These are phyloP conservation scores for Trissoscelio sp. DNA, from an alignment of 2,888 invertebrate species.

Conservation along the genomic window DNA sequence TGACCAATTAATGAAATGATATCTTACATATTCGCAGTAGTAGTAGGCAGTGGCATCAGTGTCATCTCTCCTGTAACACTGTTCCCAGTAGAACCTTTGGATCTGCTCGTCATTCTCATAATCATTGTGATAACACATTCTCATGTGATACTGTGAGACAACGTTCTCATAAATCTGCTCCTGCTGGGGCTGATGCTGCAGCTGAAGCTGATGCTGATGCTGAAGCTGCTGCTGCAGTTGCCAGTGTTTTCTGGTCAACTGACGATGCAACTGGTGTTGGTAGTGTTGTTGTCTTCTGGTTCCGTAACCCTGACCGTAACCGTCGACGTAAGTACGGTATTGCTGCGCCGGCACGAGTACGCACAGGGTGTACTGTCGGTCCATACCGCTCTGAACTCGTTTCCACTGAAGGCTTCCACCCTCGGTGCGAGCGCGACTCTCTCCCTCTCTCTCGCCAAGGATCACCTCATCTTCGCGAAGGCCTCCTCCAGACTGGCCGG, in stretches of 20 bases:
- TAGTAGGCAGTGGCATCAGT: slow-evolving; percentile 82
- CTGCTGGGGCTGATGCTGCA: slow-evolving; percentile 59
- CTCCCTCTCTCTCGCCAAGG: slow-evolving; percentile 67
- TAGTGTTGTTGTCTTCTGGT: slow-evolving; percentile 59
- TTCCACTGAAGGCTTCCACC: slow-evolving; percentile 49
- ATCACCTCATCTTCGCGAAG: slow-evolving; percentile 82
- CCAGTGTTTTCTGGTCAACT: slow-evolving; percentile 36
- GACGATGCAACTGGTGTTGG: slow-evolving; percentile 15
- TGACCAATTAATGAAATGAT: no score
- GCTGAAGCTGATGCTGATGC: slow-evolving; percentile 2
- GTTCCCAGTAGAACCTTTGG: slow-evolving; percentile 82
- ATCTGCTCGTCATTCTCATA: slow-evolving; percentile 83
- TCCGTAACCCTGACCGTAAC: slow-evolving; percentile 76
- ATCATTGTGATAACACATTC: slow-evolving; percentile 82
- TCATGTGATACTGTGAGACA: slow-evolving; percentile 82
- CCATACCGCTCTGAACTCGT: slow-evolving; percentile 79
- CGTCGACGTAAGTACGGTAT: slow-evolving; percentile 81
- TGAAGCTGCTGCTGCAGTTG: slow-evolving; percentile 20
- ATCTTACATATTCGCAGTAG: slow-evolving; percentile 83
- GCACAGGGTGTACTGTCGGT: slow-evolving; percentile 83
- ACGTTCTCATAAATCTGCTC: slow-evolving; percentile 82
- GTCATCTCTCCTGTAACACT: slow-evolving; percentile 81
- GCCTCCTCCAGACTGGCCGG: slow-evolving; percentile 83
- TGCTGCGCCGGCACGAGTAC: slow-evolving; percentile 83
- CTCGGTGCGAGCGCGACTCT: slow-evolving; percentile 58